phyloP scores from a whole-genome alignment of 2,113 vertebrate species.

The Panurus biarmicus region DNA sequence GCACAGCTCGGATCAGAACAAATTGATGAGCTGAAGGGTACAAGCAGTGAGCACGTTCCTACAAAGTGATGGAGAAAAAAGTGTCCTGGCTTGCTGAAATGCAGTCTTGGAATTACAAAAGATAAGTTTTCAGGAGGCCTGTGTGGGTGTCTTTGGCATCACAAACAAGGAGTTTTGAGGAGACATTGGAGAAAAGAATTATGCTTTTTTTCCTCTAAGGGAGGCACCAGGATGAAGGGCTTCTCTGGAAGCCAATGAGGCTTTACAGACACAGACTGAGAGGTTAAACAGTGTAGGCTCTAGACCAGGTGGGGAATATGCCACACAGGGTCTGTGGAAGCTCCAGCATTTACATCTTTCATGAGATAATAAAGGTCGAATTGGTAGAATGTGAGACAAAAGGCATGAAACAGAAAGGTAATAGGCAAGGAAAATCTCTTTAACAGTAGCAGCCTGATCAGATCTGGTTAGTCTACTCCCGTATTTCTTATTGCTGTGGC shows the following conservation, averaged over 20 bases:
- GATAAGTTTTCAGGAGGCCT: neutral
- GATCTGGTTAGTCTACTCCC: neutral
- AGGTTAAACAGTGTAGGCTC: fast-evolving
- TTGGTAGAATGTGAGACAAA: neutral
- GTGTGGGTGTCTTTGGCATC: neutral
- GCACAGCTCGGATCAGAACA: neutral
- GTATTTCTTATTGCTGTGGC: neutral
- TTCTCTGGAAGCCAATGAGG: neutral
- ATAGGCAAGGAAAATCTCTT: neutral
- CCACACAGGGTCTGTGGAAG: neutral
- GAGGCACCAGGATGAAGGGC: neutral
- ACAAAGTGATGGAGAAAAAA: neutral
- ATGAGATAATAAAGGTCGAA: neutral
- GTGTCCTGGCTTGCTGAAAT: neutral
- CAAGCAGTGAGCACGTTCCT: neutral
- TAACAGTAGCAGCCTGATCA: neutral
- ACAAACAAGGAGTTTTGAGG: neutral
- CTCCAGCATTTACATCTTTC: neutral
- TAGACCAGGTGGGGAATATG: neutral
- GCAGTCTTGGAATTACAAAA: neutral
- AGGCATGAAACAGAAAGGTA: neutral
- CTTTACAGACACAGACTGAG: no score
- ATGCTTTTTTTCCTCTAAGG: neutral
- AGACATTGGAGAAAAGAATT: neutral
- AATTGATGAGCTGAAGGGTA: neutral